Base-by-base conservation (phyloP, 2,888 invertebrate species). In the Lepidocyrtinus sp. region DNA sequence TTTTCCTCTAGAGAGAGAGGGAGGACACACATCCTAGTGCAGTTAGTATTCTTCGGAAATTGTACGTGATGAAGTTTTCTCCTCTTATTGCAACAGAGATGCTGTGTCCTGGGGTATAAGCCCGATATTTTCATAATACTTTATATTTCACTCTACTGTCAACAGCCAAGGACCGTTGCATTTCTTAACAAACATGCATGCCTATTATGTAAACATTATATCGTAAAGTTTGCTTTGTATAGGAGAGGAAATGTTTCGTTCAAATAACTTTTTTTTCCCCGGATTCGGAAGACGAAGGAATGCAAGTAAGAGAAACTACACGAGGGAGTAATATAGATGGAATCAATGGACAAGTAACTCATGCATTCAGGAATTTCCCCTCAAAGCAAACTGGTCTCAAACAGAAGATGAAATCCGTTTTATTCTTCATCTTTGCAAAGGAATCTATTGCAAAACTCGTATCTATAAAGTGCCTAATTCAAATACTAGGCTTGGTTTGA, bases 301-400 rank as follows among this genome's bases (percentile, higher is more conserved):
- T 67, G 59, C 25, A 69, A 55, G 26, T 36, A 36, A 36, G 36
- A 12, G 12, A 12, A 36, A 12, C 36, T 12, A 5, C 36, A 36
- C 5, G 12, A 15, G 26, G 63, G 55, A 65, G 64, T 55, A 45
- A 27, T 55, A 67, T 19, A 65, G 59, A 59, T 22, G 24, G 65
- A 74, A 67, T 55, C 67, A 65, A 61, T 74, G 74, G 74, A 65
- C 74, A 74, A 67, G 19, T 55, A 45, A 61, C 50, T 70, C 22
- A 27, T 36, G 62, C 36, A 61, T 61, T 26, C 2, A 36, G 24
- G 24, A 61, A 61, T 61, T 61, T 22, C 61, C 36, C 36, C 36
- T 12, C 12, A 12, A 36, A 36, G 36, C 36, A 12, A 36, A 36
- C 12, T 12, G 36, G 36, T 36, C 36, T 36, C 5, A 12, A 36